phyloP scores from a whole-genome alignment of 2,113 vertebrate genomes.

The Alouatta palliata region DNA sequence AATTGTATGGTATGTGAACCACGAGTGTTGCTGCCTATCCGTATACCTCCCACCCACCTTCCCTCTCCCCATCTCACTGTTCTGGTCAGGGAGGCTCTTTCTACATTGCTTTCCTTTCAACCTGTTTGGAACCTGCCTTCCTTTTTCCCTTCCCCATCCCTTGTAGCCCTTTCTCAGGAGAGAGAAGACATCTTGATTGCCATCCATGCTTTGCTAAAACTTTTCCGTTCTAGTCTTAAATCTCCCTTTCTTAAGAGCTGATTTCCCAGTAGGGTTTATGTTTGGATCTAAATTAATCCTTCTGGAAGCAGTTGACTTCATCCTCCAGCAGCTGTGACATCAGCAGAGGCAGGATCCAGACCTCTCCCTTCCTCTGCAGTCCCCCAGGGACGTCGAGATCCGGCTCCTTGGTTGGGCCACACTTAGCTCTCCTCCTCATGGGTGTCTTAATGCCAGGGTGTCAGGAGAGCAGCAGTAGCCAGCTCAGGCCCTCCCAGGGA shows the following conservation, averaged over 20 bases:
- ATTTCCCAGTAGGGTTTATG: not conserved
- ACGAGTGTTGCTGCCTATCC: not conserved
- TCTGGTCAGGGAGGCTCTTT: not conserved
- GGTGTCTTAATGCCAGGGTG: not conserved
- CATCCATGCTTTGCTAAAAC: accelerated
- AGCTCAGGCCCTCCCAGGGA: no score
- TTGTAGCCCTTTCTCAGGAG: not conserved
- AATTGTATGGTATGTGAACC: no score
- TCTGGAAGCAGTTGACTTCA: not conserved
- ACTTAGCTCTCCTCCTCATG: not conserved
- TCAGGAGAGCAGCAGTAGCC: not conserved
- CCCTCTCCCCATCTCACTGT: not conserved
- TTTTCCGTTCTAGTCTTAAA: not conserved
- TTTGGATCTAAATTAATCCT: not conserved
- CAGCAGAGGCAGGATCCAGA: not conserved
- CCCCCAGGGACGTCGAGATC: not conserved
- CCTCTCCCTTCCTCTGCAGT: not conserved
- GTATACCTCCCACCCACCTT: accelerated
- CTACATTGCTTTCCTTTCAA: no score
- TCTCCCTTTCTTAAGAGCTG: not conserved
- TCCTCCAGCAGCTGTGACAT: not conserved
- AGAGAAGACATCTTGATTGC: not conserved
- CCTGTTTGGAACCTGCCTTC: not conserved
- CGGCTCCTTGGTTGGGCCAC: not conserved
- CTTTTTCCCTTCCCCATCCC: no score